Base-by-base conservation (phyloP, 2,888 invertebrate genomes). In the Chydorus sphaericus region DNA sequence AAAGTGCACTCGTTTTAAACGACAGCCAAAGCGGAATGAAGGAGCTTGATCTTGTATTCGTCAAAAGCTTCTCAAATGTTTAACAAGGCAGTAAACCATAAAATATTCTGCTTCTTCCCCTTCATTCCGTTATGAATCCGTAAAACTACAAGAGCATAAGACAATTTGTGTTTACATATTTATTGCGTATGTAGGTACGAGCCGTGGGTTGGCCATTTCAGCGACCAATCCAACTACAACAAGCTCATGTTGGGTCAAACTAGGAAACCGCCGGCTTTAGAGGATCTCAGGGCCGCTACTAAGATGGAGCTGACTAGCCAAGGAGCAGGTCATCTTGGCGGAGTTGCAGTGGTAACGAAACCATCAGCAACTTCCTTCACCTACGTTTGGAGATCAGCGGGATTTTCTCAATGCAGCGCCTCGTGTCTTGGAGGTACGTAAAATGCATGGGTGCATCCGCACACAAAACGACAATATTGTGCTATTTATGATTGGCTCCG, bases 351-450 rank as follows among this genome's bases (percentile, higher is more conserved):
- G 8, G 44, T 44, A n/a, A 44, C 44, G 26, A 44, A 44, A 10
- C 44, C 44, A 11, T 44, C 44, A 14, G 26, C 44, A 3, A 11
- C 44, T 2, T 20, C 53, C 14, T 26, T 36, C n/a, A 36, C 86
- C 0, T 89, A 88, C 68, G 83, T 86, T 1, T 91, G 91, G 91
- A 83, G 83, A 63, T 85, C 86, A 65, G 82, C 83, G 63, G 91
- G 91, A 0, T 92, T 87, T 65, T 89, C 89, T 0, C 85, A 88
- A 59, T 97, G 97, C 74, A 93, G 90, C 65, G 90, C 90, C 1
- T 88, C 90, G 8, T 97, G 96, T 67, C 77, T 94, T 2, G 93
- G 93, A 62, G 86, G 87, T 66, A 54, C 23, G 31, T 57, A 30
- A 6, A 36, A n/a, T n/a, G n/a, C n/a, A n/a, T n/a, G n/a, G n/a